Evolutionary conservation across 1,140 invertebrate species (phyloP).

Genomic region (Plodia interpunctella): DNA sequence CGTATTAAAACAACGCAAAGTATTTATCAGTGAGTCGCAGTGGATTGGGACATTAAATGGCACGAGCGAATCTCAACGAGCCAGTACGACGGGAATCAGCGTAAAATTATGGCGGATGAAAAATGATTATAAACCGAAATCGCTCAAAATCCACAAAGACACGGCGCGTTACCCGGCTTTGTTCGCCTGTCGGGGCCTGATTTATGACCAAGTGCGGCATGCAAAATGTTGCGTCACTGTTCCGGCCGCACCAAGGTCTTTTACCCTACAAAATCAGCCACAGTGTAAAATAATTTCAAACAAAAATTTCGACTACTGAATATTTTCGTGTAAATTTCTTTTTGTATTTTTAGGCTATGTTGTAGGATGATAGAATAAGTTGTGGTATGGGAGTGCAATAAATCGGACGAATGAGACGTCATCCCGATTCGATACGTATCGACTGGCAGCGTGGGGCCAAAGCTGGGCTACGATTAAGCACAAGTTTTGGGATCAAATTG

Average conservation of each 20-base stretch:
- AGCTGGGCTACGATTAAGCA: slow-evolving; percentile 65
- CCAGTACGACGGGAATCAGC: neutral
- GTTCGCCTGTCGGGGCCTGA: slow-evolving; percentile 65
- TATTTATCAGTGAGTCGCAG: neutral
- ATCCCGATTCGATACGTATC: slow-evolving; percentile 68
- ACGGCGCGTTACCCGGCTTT: slow-evolving; percentile 73
- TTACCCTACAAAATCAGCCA: slow-evolving; percentile 22
- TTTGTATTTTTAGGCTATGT: neutral
- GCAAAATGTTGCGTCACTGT: slow-evolving; percentile 73
- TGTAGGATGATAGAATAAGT: slow-evolving; percentile 4
- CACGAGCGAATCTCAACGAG: neutral
- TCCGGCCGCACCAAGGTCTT: slow-evolving; percentile 26
- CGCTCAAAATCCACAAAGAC: slow-evolving; percentile 74
- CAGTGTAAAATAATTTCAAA: slow-evolving; percentile 26
- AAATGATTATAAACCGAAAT: slow-evolving; percentile 73
- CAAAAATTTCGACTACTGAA: slow-evolving; percentile 20
- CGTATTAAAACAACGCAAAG: too few relatives aligned
- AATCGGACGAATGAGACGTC: slow-evolving; percentile 73
- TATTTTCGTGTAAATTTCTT: slow-evolving; percentile 7
- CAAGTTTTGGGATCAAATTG: slow-evolving; percentile 27
- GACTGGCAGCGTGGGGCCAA: slow-evolving; percentile 50
- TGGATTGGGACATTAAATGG: neutral
- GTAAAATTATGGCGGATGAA: slow-evolving; percentile 38
- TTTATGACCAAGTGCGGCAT: slow-evolving; percentile 57
- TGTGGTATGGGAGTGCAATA: slow-evolving; percentile 50